A percentile compares a stretch with the other conserved stretches of the same genome.
Conservation (phyloP, 1,140 invertebrate species). For the Drosophila lacteicornis region DNA sequence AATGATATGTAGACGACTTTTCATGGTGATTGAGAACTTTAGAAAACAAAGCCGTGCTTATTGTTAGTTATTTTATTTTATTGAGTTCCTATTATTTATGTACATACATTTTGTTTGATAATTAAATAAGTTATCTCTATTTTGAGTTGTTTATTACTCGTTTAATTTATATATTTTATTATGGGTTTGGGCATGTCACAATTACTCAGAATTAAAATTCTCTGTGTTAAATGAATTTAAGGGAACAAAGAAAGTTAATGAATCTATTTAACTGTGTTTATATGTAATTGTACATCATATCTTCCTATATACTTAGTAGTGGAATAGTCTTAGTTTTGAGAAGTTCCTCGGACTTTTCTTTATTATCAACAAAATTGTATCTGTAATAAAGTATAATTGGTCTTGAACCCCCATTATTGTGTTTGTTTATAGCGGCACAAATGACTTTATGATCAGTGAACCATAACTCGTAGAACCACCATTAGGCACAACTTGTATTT, state of each 20-base stretch:
- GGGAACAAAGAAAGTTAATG: not conserved
- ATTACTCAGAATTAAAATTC: not conserved
- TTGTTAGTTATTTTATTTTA: not conserved
- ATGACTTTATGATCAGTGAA: constrained; percentile 26
- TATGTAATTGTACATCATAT: not conserved
- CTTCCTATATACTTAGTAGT: not conserved
- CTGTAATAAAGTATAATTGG: constrained; percentile 9
- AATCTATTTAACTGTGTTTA: not conserved
- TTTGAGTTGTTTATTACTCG: constrained; percentile 8
- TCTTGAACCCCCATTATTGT: not conserved
- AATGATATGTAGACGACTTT: not conserved
- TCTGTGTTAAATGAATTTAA: not conserved
- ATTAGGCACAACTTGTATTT: not conserved
- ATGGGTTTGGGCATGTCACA: not conserved
- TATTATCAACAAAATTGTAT: constrained; percentile 2
- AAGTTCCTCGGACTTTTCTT: not conserved
- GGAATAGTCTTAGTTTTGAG: not conserved
- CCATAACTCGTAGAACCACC: constrained; percentile 5
- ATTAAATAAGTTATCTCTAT: not conserved
- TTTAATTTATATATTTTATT: too few relatives aligned
- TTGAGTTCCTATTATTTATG: not conserved
- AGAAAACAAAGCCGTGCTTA: not conserved
- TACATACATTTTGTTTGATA: not conserved
- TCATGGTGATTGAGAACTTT: not conserved
- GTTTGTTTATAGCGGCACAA: constrained; percentile 10